Percentiles rank a stretch among this genome's conserved stretches.
These are phyloP conservation scores for Hemiprocne comata DNA, from an alignment of 2,113 vertebrate genomes.

Conservation along the genomic window DNA sequence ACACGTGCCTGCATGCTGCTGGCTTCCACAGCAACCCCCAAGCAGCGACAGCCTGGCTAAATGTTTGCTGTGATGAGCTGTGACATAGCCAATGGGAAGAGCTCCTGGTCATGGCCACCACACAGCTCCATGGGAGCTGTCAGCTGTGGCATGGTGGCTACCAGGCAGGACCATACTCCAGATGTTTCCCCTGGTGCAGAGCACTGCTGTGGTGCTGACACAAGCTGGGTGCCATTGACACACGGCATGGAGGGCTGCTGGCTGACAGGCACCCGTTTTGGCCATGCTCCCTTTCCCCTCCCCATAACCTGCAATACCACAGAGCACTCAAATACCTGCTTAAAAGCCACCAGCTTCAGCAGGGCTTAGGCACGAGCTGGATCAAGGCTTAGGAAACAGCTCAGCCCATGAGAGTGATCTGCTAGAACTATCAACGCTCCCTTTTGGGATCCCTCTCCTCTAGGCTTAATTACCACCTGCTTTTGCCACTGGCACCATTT, in stretches of 20 bases:
- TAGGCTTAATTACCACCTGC: not conserved
- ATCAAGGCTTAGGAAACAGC: not conserved
- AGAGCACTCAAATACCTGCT: not conserved
- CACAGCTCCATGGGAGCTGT: not conserved
- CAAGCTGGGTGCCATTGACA: fast-evolving
- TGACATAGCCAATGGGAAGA: fast-evolving
- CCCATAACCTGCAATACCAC: fast-evolving
- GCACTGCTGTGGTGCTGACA: not conserved
- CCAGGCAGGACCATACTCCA: not conserved
- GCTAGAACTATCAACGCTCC: not conserved
- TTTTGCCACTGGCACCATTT: not conserved
- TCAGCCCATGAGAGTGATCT: fast-evolving
- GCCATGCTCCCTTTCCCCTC: not conserved
- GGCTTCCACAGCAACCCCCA: not conserved
- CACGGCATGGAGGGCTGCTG: fast-evolving
- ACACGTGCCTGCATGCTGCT: fast-evolving
- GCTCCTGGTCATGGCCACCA: not conserved
- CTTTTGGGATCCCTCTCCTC: not conserved
- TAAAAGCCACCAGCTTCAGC: not conserved
- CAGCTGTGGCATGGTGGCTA: fast-evolving
- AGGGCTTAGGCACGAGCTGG: not conserved
- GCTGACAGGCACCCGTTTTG: not conserved
- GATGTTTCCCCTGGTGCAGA: fast-evolving
- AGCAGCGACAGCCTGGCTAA: not conserved
- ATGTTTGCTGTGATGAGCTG: not conserved